Evolutionary conservation across 2,888 invertebrate species (phyloP), one percentile per base, ranked within the genome.

Genomic region (Torymus auratus): DNA sequence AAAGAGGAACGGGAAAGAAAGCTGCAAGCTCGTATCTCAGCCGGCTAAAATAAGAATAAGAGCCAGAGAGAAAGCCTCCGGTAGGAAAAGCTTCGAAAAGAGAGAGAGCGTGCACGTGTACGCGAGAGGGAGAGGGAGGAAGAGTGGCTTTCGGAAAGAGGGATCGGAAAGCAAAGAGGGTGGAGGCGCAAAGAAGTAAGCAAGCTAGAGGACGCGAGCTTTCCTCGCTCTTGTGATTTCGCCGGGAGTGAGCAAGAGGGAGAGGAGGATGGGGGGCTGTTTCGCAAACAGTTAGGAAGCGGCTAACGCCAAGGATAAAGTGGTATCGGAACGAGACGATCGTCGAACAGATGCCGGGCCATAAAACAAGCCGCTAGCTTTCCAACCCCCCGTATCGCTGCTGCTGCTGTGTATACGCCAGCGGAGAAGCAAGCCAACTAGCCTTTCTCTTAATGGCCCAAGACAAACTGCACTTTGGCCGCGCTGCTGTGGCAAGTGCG

Each of bases 271-370:
- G 75, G 41, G 80, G 85, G 86, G 86, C 89, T 90, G 90, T 90
- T 90, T 90, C 90, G 89, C 89, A 89, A 90, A 90, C 89, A 90
- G 90, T 89, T 90, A 89, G 89, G 90, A 90, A 90, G 83, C 86
- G 86, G 88, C 89, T 90, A 90, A 89, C 90, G 89, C 89, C 85
- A 86, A 90, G 90, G 89, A 91, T 90, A 91, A 91, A 91, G 91
- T 90, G 90, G 90, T 91, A 91, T 91, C 91, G 91, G 90, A 91
- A 91, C 90, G 90, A 90, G 90, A 89, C 90, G 91, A 91, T 90
- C 91, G 91, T 90, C 91, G 91, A 90, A 91, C 90, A 90, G 91
- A 91, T 90, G 91, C 90, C 87, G 88, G 87, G 88, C 88, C 88
- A 91, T 90, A 91, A 91, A 91, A 90, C 90, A 91, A 90, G 87